Percentiles rank a stretch among this genome's conserved stretches.
Evolutionary conservation across 2,888 invertebrate species (phyloP).

Genomic region (Lysandra bellargus): DNA sequence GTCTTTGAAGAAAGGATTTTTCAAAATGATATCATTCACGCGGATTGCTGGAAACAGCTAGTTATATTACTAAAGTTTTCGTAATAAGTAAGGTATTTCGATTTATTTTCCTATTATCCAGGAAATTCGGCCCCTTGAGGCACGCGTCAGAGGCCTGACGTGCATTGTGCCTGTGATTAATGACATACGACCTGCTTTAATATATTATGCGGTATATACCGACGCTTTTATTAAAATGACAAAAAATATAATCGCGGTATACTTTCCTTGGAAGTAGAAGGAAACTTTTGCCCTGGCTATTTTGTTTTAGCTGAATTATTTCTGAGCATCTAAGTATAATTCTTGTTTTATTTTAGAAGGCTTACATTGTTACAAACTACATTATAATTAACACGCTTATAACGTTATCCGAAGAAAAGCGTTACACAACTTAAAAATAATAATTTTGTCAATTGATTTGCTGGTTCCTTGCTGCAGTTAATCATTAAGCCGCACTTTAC

Average conservation of each 20-base stretch:
- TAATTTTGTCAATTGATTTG: background rate
- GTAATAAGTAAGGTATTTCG: slow-evolving; percentile 51
- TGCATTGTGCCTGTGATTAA: slow-evolving; percentile 76
- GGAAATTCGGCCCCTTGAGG: slow-evolving; percentile 69
- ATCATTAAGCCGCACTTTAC: background rate
- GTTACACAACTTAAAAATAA: no score
- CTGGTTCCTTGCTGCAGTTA: background rate
- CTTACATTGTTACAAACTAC: no score
- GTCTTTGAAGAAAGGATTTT: no score
- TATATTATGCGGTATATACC: slow-evolving; percentile 38
- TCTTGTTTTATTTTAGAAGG: no score
- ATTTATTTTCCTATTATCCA: slow-evolving; percentile 72
- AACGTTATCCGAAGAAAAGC: no score
- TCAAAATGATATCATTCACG: no score
- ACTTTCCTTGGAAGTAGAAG: background rate
- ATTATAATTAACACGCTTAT: no score
- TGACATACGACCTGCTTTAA: slow-evolving; percentile 67
- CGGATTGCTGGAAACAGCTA: background rate
- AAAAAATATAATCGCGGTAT: slow-evolving; percentile 8
- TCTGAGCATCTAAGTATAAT: background rate
- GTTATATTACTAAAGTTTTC: slow-evolving; percentile 2
- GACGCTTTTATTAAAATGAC: slow-evolving; percentile 27
- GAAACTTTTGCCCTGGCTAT: background rate
- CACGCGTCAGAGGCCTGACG: slow-evolving; percentile 66
- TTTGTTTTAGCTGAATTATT: background rate